These are phyloP conservation scores for Entelurus aequoreus DNA, from an alignment of 2,113 vertebrate species.

Conservation along the genomic window DNA sequence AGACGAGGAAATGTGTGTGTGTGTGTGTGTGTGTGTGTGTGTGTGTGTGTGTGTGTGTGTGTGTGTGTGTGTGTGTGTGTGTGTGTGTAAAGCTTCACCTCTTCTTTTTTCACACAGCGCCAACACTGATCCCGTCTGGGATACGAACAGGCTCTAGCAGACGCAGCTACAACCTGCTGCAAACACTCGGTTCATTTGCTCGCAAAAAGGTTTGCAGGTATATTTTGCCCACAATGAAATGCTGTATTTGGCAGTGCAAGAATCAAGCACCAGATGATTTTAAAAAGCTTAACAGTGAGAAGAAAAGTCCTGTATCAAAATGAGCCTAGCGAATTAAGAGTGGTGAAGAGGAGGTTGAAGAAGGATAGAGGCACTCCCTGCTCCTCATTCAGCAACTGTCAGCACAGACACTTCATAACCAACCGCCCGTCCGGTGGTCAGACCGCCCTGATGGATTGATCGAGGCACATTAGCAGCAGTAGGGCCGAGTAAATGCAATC, in stretches of 20 bases:
- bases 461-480: slow-evolving; percentile 72
- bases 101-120: slow-evolving; percentile 32
- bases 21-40: slow-evolving; percentile 17
- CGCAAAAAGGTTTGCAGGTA: slow-evolving; percentile 17
- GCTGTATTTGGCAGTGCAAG: neutral
- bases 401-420: slow-evolving; percentile 75
- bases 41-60: slow-evolving; percentile 18
- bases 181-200: slow-evolving; percentile 8
- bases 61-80: slow-evolving; percentile 23
- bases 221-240: slow-evolving; percentile 4
- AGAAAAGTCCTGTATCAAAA: neutral
- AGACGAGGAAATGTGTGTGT: slow-evolving; percentile 34
- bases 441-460: slow-evolving; percentile 77
- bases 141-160: slow-evolving; percentile 32
- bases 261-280: neutral
- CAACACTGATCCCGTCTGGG: slow-evolving; percentile 44
- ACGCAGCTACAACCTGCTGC: slow-evolving; percentile 35
- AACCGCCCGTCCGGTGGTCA: slow-evolving; percentile 64
- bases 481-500: slow-evolving; percentile 73
- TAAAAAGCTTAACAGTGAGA: neutral
- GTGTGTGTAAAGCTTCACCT: slow-evolving; percentile 27
- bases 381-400: slow-evolving; percentile 68
- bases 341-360: slow-evolving; percentile 30
- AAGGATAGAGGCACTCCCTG: slow-evolving; percentile 30
- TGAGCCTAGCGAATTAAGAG: slow-evolving; percentile 15